Evolutionary conservation across 1,140 invertebrate species (phyloP), one percentile per base, ranked within the genome.

Genomic region (Drosophila mojavensis): DNA sequence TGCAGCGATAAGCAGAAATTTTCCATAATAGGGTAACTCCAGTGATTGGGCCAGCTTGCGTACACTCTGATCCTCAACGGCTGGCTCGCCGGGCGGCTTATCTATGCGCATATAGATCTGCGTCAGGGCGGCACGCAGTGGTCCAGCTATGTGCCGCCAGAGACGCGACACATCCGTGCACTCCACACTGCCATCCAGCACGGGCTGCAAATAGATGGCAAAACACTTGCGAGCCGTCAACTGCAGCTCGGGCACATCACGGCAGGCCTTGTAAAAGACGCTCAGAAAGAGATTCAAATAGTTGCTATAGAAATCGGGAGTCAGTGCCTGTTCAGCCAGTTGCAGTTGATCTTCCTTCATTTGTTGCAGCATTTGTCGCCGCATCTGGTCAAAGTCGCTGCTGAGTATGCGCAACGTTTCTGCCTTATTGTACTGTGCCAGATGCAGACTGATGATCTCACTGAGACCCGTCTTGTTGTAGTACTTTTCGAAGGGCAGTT

Each of bases 1-100:
- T 6, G 97, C 96, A 24, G 97, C 97, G 28, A 98, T 97, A 4
- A 98, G 92, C 39, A 98, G 93, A 92, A 95, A 98, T 92, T 98
- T 98, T 0, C 96, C 96, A 92, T 97, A 98, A 86, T 95, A 97
- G 0, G 97, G 97, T 5, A 98, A 93, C 90, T 98, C 97, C 55
- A 97, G 94, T 65, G 94, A 95, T 67, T 96, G 94, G 1, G 91
- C 91, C 56, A 88, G 33, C 39, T 85, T 79, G 15, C 83, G 80
- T 9, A 90, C 78, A 20, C 78, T 91, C n/a, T 90, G 80, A 51
- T 91, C 83, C 33, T 83, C 72, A 1, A 85, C 43, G 7, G 60
- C 56, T 1, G 39, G 0, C 10, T 78, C 76, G 5, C 71, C 68
- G 5, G 63, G 9, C 3, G 79, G 54, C 4, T 78, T 80, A 10